phyloP scores from a whole-genome alignment of 64 coral and sea anemone genomes.

The Dendrophyllia cribrosa region DNA sequence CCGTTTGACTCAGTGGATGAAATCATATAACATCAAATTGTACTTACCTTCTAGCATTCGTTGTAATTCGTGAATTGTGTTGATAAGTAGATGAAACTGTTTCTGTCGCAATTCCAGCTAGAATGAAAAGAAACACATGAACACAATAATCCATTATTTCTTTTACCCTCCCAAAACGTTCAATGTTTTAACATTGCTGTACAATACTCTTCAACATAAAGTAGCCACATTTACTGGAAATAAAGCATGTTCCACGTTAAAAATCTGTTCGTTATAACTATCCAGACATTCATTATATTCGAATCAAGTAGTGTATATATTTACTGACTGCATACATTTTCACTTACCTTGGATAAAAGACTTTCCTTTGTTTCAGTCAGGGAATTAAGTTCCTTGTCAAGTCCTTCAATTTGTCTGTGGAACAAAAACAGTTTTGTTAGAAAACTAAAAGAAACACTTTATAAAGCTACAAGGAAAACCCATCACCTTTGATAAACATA shows the following conservation, averaged over 20 bases:
- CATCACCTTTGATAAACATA: neutral
- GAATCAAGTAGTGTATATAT: too few relatives aligned
- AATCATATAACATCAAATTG: too few relatives aligned
- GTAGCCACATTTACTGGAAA: too few relatives aligned
- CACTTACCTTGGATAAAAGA: slow-evolving; percentile 80
- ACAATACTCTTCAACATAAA: too few relatives aligned
- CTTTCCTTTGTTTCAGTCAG: slow-evolving; percentile 83
- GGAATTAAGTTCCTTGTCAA: slow-evolving; percentile 74
- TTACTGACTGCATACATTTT: too few relatives aligned
- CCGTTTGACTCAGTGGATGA: too few relatives aligned
- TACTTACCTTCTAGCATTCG: slow-evolving; percentile 87
- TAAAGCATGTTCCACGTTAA: too few relatives aligned
- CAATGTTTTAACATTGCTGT: too few relatives aligned
- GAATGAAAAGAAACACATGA: neutral
- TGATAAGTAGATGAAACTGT: slow-evolving; percentile 91
- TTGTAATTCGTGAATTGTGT: slow-evolving; percentile 92
- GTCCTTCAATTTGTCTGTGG: slow-evolving; percentile 82
- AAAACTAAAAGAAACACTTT: neutral
- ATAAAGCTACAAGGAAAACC: neutral
- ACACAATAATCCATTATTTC: neutral
- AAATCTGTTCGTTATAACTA: too few relatives aligned
- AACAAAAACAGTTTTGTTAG: neutral
- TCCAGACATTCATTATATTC: too few relatives aligned
- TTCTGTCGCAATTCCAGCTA: slow-evolving; percentile 92
- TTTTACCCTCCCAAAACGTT: too few relatives aligned